Evolutionary conservation across 2,888 invertebrate genomes (phyloP), one percentile per base, ranked within the genome.

Genomic region (Nineta flava): DNA sequence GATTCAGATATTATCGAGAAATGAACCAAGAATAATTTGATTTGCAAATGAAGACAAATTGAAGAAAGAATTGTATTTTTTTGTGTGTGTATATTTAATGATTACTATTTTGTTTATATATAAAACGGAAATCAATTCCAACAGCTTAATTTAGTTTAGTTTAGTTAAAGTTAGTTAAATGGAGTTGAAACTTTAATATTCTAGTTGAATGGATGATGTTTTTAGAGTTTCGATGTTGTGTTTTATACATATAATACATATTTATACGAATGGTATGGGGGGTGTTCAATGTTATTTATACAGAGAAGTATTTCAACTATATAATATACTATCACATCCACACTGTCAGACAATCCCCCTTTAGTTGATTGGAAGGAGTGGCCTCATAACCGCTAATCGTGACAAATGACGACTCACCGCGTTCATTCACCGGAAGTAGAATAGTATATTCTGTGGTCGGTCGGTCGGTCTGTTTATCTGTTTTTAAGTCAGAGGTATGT

Each of bases 401-500:
- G 63, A 65, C 64, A 65, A 65, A 65, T 63, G 63, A 63, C 60
- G 60, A 56, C 51, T 38, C n/a, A 38, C 15, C n/a, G 15, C 15
- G 38, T 38, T 38, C 38, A 38, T n/a, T 38, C 38, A 38, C 38
- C 38, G 38, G 38, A 38, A 38, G 38, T 38, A 38, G 38, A 38
- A 38, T 38, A 6, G 26, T 26, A 38, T 38, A 38, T 38, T 38
- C 3, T 26, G 26, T 26, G 26, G 26, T 26, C 26, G 26, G 26
- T 26, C 26, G 26, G 26, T 26, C 26, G 3, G 26, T 26, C 26
- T 26, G 7, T 26, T 7, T 26, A 26, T 26, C 26, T 26, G 26
- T 26, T 26, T 7, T 26, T 26, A 1, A 26, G 26, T 26, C 26
- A 26, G 26, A 26, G 26, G 26, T 26, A 26, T 26, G 4, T 26